Percentiles rank a stretch among this genome's conserved stretches.
Evolutionary conservation across 2,113 vertebrate species (phyloP).

Genomic region (Crotalus horridus): DNA sequence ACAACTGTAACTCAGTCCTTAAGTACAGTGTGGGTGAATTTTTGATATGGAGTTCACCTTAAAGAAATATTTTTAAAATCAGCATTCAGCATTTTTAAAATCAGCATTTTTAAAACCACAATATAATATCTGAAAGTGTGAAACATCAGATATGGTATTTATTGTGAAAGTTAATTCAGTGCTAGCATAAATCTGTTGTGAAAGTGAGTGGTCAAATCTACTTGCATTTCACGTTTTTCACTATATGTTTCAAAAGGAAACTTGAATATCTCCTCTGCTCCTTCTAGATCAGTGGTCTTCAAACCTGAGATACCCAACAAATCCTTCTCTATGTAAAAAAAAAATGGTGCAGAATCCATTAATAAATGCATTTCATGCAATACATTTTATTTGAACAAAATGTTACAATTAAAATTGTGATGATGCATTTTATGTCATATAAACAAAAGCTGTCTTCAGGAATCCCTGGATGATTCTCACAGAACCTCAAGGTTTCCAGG

Average conservation of each 20-base stretch:
- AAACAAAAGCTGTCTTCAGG: not conserved
- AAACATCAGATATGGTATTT: not conserved
- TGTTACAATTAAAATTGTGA: not conserved
- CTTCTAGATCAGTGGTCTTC: not conserved
- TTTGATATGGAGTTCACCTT: not conserved
- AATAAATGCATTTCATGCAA: not conserved
- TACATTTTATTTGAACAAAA: not conserved
- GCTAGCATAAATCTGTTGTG: not conserved
- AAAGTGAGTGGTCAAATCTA: not conserved
- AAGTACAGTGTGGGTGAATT: not conserved
- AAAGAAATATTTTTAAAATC: not conserved
- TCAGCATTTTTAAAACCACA: not conserved
- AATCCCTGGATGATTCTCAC: not conserved
- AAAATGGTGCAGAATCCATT: not conserved
- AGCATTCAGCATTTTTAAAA: not conserved
- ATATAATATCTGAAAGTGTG: not conserved
- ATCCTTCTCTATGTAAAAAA: not conserved
- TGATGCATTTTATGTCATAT: not conserved
- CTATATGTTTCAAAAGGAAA: not conserved
- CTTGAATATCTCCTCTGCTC: not conserved
- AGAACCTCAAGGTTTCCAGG: not conserved
- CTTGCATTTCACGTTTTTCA: not conserved
- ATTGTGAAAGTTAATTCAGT: not conserved
- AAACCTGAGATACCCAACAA: not conserved
- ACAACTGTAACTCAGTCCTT: not conserved